Conservation (phyloP, 30 jellyfish, hydroid and myxozoan genomes). For the Sanderia malayensis region DNA sequence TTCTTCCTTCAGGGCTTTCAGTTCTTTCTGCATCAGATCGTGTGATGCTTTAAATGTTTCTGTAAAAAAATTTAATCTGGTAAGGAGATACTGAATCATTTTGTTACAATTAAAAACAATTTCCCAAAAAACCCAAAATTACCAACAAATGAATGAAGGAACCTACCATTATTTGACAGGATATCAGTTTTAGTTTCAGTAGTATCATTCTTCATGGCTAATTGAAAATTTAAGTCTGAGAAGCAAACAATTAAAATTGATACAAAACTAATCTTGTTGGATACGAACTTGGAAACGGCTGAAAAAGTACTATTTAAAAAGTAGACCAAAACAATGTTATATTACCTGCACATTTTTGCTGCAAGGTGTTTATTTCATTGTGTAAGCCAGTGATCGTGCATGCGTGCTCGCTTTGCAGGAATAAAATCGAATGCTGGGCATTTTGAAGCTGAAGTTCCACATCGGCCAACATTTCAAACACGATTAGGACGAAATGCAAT, state of each 20-base stretch:
- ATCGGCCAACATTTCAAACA: background rate
- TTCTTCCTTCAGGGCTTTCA: slow-evolving; percentile 36
- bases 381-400: slow-evolving; percentile 54
- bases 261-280: too few relatives aligned
- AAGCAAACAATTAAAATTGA: too few relatives aligned
- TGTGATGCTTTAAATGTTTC: slow-evolving; percentile 18
- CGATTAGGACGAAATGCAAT: too few relatives aligned
- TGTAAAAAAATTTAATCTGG: too few relatives aligned
- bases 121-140: too few relatives aligned
- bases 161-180: slow-evolving; percentile 6
- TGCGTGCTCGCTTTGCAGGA: slow-evolving; percentile 66
- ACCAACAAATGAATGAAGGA: too few relatives aligned
- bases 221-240: slow-evolving; percentile 44
- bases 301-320: too few relatives aligned
- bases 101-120: too few relatives aligned
- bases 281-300: too few relatives aligned
- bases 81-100: too few relatives aligned
- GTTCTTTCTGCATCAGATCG: slow-evolving; percentile 31
- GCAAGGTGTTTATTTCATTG: slow-evolving; percentile 58
- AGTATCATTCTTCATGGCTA: slow-evolving; percentile 35
- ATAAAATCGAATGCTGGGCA: slow-evolving; percentile 68
- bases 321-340: too few relatives aligned
- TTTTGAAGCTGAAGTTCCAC: slow-evolving; percentile 34
- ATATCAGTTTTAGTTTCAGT: slow-evolving; percentile 1
- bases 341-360: slow-evolving; percentile 58